Percentiles rank a stretch among this genome's conserved stretches.
phyloP scores from a whole-genome alignment of 2,888 invertebrate species.

The Ectemnius continuus region DNA sequence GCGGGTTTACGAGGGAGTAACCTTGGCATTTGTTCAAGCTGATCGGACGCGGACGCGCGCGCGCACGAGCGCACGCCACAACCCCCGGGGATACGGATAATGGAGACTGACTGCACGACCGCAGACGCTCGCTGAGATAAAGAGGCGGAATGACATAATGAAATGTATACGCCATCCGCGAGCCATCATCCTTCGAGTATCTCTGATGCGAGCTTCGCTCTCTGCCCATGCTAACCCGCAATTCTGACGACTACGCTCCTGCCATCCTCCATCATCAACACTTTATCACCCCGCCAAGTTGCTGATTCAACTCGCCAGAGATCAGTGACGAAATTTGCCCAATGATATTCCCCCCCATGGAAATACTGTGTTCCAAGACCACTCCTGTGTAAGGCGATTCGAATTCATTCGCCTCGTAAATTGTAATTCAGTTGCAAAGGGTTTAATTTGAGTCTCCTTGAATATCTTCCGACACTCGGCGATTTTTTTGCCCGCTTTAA shows the following conservation, averaged over 20 bases:
- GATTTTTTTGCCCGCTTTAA: too few relatives aligned
- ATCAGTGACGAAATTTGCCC: too few relatives aligned
- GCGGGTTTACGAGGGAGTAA: slow-evolving; percentile 45
- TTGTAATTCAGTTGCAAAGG: too few relatives aligned
- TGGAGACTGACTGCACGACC: slow-evolving; percentile 44
- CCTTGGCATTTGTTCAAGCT: slow-evolving; percentile 49
- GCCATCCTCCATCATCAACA: slow-evolving; percentile 6
- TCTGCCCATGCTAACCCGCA: not conserved
- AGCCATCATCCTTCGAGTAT: not conserved
- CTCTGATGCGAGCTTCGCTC: not conserved
- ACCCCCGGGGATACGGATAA: slow-evolving; percentile 37
- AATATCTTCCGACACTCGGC: too few relatives aligned
- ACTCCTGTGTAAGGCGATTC: too few relatives aligned
- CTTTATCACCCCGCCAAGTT: not conserved
- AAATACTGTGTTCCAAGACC: too few relatives aligned
- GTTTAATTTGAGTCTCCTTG: too few relatives aligned
- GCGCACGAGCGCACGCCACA: slow-evolving; percentile 3
- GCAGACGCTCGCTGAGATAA: slow-evolving; percentile 48
- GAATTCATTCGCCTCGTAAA: too few relatives aligned
- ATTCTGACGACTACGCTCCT: not conserved
- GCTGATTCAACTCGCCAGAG: too few relatives aligned
- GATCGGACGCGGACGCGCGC: slow-evolving; percentile 14
- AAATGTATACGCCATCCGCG: slow-evolving; percentile 40
- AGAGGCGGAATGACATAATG: slow-evolving; percentile 45
- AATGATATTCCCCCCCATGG: too few relatives aligned